phyloP scores from a whole-genome alignment of 2,888 invertebrate genomes.

The Phortica okadai region DNA sequence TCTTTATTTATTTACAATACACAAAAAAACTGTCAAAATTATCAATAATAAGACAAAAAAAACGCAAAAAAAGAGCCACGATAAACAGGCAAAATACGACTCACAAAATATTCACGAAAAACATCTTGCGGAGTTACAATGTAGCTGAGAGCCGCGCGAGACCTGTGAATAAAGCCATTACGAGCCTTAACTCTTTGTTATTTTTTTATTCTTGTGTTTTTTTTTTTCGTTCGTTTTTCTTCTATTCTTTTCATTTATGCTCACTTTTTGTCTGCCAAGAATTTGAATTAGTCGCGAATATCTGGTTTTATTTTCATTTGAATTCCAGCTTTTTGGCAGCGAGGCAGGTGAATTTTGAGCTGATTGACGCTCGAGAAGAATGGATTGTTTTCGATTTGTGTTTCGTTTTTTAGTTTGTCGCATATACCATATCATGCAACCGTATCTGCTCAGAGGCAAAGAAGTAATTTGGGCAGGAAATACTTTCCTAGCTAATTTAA shows the following conservation, averaged over 20 bases:
- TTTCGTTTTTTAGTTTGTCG: not conserved
- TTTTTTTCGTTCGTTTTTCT: slow-evolving; percentile 17
- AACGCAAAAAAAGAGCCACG: slow-evolving; percentile 46
- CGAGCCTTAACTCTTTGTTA: slow-evolving; percentile 51
- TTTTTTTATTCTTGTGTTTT: slow-evolving; percentile 41
- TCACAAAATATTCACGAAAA: not conserved
- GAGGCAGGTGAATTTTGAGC: slow-evolving; percentile 32
- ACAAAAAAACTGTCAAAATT: slow-evolving; percentile 39
- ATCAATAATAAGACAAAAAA: slow-evolving; percentile 43
- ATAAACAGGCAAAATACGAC: slow-evolving; percentile 47
- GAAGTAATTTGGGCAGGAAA: no score
- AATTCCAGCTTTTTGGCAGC: not conserved
- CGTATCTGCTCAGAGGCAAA: no score
- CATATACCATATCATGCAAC: no score
- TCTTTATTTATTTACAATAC: slow-evolving; percentile 21
- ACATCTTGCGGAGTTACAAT: not conserved
- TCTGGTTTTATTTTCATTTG: slow-evolving; percentile 57
- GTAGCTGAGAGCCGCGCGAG: not conserved
- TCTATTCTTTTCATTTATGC: slow-evolving; percentile 37
- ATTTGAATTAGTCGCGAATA: slow-evolving; percentile 71
- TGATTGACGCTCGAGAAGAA: slow-evolving; percentile 23
- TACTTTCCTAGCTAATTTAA: no score
- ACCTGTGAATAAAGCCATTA: slow-evolving; percentile 63
- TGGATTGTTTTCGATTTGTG: slow-evolving; percentile 28
- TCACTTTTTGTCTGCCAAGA: slow-evolving; percentile 62